A percentile compares a stretch with the other conserved stretches of the same genome.
Conservation (phyloP, 1,140 invertebrate species). For the Drosophila ambigua region DNA sequence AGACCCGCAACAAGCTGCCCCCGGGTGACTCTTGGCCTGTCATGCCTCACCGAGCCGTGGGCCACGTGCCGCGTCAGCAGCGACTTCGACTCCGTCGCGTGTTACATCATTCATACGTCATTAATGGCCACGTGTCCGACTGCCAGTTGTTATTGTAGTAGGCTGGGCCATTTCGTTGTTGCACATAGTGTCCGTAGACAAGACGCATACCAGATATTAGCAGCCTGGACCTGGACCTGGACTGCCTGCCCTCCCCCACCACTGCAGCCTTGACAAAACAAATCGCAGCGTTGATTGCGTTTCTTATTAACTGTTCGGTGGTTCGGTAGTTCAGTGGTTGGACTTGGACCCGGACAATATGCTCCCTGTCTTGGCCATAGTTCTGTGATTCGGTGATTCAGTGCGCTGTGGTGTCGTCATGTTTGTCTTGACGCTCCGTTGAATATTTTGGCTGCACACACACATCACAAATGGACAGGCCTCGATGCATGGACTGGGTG, state of each 20-base stretch:
- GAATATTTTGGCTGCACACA: constrained; percentile 66
- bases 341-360: constrained; percentile 57
- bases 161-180: constrained; percentile 69
- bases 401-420: constrained; percentile 45
- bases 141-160: constrained; percentile 75
- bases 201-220: constrained; percentile 63
- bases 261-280: constrained; percentile 71
- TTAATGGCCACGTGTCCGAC: constrained; percentile 82
- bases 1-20: constrained; percentile 51
- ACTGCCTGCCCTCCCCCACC: background rate
- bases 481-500: constrained; percentile 42
- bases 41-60: constrained; percentile 63
- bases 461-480: constrained; percentile 59
- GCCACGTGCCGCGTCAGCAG: constrained; percentile 69
- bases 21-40: constrained; percentile 44
- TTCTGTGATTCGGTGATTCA: background rate
- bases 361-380: constrained; percentile 57
- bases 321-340: background rate
- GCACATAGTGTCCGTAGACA: constrained; percentile 39
- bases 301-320: constrained; percentile 76
- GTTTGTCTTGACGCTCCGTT: constrained; percentile 80
- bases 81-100: constrained; percentile 71
- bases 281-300: constrained; percentile 82
- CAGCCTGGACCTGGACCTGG: constrained; percentile 6
- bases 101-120: constrained; percentile 84